These are phyloP conservation scores for Tachyglossus aculeatus DNA, from an alignment of 2,797 vertebrate species.

Conservation along the genomic window DNA sequence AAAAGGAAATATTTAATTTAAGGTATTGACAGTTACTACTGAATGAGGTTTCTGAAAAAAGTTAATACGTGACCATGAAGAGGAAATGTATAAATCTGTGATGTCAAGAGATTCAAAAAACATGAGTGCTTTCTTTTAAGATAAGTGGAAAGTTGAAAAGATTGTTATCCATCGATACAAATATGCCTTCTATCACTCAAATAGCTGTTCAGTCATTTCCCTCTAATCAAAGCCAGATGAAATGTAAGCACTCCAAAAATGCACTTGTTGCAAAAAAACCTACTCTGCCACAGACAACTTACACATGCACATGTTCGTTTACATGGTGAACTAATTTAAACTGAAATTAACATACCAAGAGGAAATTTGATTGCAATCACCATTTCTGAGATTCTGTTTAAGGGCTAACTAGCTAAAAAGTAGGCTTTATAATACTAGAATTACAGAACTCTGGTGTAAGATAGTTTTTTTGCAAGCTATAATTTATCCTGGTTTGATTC, in stretches of 20 bases:
- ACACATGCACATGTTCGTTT: background rate
- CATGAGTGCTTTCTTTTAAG: background rate
- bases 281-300: background rate
- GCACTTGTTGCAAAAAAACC: background rate
- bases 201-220: constrained; percentile 6
- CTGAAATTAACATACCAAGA: background rate
- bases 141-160: background rate
- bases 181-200: background rate
- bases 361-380: background rate
- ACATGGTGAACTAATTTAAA: accelerated
- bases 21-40: no score
- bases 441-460: no score
- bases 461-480: no score
- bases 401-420: no score
- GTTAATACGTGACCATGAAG: background rate
- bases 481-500: no score
- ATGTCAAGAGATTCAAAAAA: constrained; percentile 8
- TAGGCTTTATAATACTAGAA: no score
- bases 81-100: background rate
- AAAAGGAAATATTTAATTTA: no score
- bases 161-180: background rate
- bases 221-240: background rate
- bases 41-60: background rate
- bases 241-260: background rate
- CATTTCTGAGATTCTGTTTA: no score